Evolutionary conservation across 2,797 vertebrate genomes (phyloP), one percentile per base, ranked within the genome.

Genomic region (Oryzias dopingdopingensis): DNA sequence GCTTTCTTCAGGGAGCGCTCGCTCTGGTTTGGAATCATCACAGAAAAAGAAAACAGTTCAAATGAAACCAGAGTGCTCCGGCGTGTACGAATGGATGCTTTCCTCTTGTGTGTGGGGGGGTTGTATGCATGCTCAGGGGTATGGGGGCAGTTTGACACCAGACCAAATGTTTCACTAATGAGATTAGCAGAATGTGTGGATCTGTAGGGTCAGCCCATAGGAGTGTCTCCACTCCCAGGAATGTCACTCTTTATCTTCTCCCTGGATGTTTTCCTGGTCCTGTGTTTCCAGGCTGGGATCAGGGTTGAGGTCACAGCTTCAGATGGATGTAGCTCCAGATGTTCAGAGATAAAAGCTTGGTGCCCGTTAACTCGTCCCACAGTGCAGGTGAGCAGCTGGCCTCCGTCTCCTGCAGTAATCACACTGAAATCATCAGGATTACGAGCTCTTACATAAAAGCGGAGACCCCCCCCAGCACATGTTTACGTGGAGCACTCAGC

Each of bases 381-480:
- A 44, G 60, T 24, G 20, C 63, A 71, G 70, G 68, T 67, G 62
- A 6, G n/a, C 26, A 49, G 16, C 26, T 48, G 15, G 13, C 58
- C 67, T 6, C 18, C 5, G 14, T 69, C 45, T 47, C 26, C 56
- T 46, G 61, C 16, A 5, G 43, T 57, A 65, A 75, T 66, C 51
- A 63, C 26, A 59, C 66, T 57, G 16, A 70, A 72, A 61, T 42
- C 49, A 80, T 76, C 47, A 60, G 49, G 62, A 74, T 72, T 67
- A 66, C 56, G 47, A 49, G 62, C 56, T 60, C 56, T 72, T 49
- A 61, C 46, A 55, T 70, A 66, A 75, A 81, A 62, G 47, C 56
- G 50, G 52, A 55, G 59, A 52, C 67, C 61, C 66, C 18, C 56
- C 52, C 47, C 52, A 52, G 20, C 61, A 32, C 62, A 16, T 20